Conservation (phyloP, 1,140 invertebrate genomes). For the Linepithema humile region DNA sequence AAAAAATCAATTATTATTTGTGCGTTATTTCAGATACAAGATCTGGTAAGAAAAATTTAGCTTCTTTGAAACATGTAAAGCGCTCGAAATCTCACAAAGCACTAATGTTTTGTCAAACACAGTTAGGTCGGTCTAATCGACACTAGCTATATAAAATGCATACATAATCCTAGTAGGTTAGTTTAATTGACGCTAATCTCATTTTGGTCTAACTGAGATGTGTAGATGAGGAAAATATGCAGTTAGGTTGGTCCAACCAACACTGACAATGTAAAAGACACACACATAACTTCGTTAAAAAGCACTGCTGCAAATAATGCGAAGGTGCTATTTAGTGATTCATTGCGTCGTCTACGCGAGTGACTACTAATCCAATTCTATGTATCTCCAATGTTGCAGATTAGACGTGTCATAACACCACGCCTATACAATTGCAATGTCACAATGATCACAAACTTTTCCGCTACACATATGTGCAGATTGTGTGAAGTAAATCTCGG, state of each 20-base stretch:
- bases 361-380: not conserved
- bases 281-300: no score
- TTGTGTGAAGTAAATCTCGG: not conserved
- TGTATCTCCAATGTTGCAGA: not conserved
- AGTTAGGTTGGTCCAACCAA: no score
- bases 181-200: no score
- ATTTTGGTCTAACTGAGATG: no score
- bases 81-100: not conserved
- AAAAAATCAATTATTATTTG: no score
- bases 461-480: not conserved
- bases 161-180: no score
- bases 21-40: no score
- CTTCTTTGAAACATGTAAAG: not conserved
- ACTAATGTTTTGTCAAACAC: not conserved
- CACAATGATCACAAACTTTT: not conserved
- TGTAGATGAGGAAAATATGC: no score
- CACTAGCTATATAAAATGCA: no score
- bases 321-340: not conserved
- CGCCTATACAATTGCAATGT: not conserved
- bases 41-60: no score
- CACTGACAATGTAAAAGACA: no score
- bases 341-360: not conserved
- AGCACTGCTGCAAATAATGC: not conserved
- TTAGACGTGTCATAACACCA: not conserved
- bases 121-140: no score